Evolutionary conservation across 2,888 invertebrate species (phyloP).

Genomic region (Tortrix viridana): DNA sequence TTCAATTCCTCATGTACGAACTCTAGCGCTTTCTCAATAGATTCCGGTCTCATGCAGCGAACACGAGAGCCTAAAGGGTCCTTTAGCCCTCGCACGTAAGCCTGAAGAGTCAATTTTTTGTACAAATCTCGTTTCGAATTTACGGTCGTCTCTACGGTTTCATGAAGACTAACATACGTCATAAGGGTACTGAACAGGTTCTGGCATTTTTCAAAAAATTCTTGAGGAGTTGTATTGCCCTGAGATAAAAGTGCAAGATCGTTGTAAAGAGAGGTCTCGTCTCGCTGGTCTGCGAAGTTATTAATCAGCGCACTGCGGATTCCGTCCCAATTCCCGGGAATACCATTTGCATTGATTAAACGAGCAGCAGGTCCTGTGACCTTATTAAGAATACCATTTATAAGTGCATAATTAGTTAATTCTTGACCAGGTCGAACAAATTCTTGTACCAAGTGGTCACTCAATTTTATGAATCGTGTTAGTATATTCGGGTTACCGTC

Average conservation of each 20-base stretch:
- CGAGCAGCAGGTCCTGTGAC: conserved; percentile 1
- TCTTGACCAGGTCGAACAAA: not conserved
- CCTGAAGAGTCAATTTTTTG: not conserved
- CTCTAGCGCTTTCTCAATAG: not conserved
- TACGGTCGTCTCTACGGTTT: not conserved
- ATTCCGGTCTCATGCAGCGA: not conserved
- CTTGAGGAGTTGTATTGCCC: not conserved
- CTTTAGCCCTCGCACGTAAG: not conserved
- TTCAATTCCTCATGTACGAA: not conserved
- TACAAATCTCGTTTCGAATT: not conserved
- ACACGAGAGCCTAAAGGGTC: not conserved
- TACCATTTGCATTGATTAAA: conserved; percentile 2
- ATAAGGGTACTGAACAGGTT: not conserved
- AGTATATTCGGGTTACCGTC: not conserved
- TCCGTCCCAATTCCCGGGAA: not conserved
- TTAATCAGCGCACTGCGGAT: not conserved
- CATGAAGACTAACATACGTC: not conserved
- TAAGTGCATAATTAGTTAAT: not conserved
- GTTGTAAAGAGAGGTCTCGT: not conserved
- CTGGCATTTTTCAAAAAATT: not conserved
- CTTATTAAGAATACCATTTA: conserved; percentile 6
- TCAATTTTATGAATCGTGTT: not conserved
- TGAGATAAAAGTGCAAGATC: not conserved
- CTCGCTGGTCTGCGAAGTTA: conserved; percentile 1
- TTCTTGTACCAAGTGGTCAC: not conserved